Base-by-base conservation (phyloP, 1,140 invertebrate species). In the Rhagoletis zephyria region DNA sequence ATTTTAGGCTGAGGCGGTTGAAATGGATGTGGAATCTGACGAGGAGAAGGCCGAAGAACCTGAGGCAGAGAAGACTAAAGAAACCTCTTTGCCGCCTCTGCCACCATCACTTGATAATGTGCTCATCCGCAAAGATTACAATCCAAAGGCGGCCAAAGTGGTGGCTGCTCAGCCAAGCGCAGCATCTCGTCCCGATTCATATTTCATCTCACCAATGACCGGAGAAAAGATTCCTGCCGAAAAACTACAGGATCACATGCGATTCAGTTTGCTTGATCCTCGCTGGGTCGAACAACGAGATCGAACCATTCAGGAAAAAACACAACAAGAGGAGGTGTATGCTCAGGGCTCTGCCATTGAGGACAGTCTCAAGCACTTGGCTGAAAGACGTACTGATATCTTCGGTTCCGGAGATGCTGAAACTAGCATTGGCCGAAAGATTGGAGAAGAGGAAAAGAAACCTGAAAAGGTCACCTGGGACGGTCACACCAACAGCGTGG, bases 381-480 rank as follows among this genome's bases (percentile, higher is more conserved):
- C 98, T 0, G 98, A 99, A 92, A 95, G 98, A 89, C 97, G 99
- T 96, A 99, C 99, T 3, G 99, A 99, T 95, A 99, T 99, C 94
- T 99, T 99, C 93, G 99, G 99, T 94, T 97, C 98, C 87, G 99
- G 98, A 88, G 97, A 98, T 91, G 98, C 99, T 93, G 99, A 99
- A 95, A 99, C 98, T 0, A 97, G 97, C 2, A 99, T 99, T 93
- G 99, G 99, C 95, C 98, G 99, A 94, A 99, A 99, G 93, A 98
- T 99, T 89, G 99, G 99, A 9, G 98, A 99, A 93, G 98, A 99
- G 90, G 98, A 97, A 93, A 95, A 95, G 89, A 97, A 96, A 93
- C 96, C 97, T 91, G 97, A 98, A 91, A 98, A 97, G 89, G 97
- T 98, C 1, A 98, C 97, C 40, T 99, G 98, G 98, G 98, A 99